These are phyloP conservation scores for Macroglossus sobrinus DNA, from an alignment of 2,113 vertebrate species.

Conservation along the genomic window DNA sequence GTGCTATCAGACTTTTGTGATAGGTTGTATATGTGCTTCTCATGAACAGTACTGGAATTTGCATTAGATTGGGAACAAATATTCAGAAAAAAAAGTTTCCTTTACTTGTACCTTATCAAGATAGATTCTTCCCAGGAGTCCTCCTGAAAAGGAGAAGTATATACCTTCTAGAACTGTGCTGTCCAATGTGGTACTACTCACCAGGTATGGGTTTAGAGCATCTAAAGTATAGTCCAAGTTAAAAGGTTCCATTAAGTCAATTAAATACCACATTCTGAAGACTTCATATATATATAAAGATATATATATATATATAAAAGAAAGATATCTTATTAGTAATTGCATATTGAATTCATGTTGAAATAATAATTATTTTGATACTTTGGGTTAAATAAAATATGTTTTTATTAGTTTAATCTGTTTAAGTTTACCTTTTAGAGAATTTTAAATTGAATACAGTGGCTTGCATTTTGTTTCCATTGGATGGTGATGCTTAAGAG, in stretches of 20 bases:
- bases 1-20: too few species aligned
- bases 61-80: background rate
- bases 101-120: background rate
- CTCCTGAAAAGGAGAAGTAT: background rate
- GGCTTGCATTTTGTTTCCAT: background rate
- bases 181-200: too few species aligned
- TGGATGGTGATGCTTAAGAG: background rate
- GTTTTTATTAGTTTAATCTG: background rate
- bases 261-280: background rate
- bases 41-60: background rate
- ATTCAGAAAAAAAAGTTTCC: background rate
- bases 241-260: background rate
- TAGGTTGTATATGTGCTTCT: fast-evolving
- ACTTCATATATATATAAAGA: too few species aligned
- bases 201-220: background rate
- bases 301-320: too few species aligned
- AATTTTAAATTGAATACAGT: background rate
- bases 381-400: background rate
- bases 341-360: background rate
- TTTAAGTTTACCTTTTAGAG: background rate
- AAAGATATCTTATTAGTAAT: background rate
- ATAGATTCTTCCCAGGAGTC: background rate
- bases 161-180: background rate
- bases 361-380: background rate
- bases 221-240: background rate